phyloP scores from a whole-genome alignment of 2,888 invertebrate species.

The Alentia gelatinosa region DNA sequence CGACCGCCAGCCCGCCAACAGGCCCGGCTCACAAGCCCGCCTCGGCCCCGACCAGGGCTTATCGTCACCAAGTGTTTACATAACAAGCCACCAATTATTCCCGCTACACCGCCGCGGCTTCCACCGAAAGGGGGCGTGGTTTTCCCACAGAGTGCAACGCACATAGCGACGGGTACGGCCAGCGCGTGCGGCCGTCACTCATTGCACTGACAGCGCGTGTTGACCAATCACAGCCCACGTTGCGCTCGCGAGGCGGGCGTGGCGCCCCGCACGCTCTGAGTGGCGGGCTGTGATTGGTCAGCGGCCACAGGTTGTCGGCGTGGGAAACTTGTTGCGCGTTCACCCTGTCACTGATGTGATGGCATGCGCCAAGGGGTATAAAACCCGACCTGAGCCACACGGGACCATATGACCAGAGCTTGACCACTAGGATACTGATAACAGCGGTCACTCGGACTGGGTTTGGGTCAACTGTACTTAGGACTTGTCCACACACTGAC shows the following conservation, averaged over 20 bases:
- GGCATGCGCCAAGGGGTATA: conserved; percentile 33
- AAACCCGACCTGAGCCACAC: not conserved
- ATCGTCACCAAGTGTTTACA: conserved; percentile 16
- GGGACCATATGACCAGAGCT: not conserved
- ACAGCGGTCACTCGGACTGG: too few relatives aligned
- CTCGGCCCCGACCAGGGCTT: not conserved
- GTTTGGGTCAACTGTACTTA: not conserved
- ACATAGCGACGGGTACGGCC: not conserved
- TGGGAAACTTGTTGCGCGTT: conserved; percentile 42
- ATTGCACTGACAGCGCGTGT: not conserved
- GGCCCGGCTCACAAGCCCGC: not conserved
- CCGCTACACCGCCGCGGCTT: not conserved
- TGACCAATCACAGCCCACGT: not conserved
- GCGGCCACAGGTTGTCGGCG: not conserved
- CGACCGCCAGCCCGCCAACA: not conserved
- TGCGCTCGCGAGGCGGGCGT: not conserved
- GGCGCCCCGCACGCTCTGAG: not conserved
- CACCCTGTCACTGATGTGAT: not conserved
- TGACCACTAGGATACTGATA: too few relatives aligned
- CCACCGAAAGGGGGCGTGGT: conserved; percentile 29
- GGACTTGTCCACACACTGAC: not conserved
- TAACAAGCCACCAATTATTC: conserved; percentile 13
- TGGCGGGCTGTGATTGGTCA: not conserved
- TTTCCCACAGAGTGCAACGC: conserved; percentile 11
- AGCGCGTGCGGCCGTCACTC: conserved; percentile 23